A percentile compares a stretch with the other conserved stretches of the same genome.
Conservation (phyloP, 2,888 invertebrate genomes). For the Aphrophora alni region DNA sequence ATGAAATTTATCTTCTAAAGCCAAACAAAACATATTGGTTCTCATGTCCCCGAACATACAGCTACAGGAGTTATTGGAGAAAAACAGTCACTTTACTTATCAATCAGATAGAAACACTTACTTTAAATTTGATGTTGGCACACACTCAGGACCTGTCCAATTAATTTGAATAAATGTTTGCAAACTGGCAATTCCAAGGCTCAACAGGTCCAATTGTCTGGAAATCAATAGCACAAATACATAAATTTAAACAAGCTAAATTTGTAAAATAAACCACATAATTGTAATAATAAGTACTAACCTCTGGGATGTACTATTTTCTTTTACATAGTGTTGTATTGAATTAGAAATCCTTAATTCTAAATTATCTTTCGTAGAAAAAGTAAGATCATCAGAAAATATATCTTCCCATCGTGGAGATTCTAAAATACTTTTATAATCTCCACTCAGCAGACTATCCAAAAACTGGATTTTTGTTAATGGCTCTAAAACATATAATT, state of each 20-base stretch:
- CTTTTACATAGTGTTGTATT: background rate
- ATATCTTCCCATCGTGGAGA: background rate
- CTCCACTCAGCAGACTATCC: background rate
- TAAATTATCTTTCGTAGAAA: background rate
- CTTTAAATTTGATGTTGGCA: too few relatives aligned
- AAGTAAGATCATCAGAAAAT: background rate
- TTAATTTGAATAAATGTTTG: constrained; percentile 80
- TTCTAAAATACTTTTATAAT: background rate
- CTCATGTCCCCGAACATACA: too few relatives aligned
- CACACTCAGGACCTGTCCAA: constrained; percentile 74
- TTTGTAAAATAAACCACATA: too few relatives aligned
- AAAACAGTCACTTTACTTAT: too few relatives aligned
- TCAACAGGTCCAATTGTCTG: constrained; percentile 58
- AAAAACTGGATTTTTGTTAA: background rate
- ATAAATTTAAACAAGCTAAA: too few relatives aligned
- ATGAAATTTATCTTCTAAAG: too few relatives aligned
- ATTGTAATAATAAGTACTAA: background rate
- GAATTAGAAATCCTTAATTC: background rate
- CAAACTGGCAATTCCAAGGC: constrained; percentile 69
- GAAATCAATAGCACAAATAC: constrained; percentile 21
- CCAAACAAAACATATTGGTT: too few relatives aligned
- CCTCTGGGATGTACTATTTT: background rate
- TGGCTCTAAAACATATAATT: background rate
- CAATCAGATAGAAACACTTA: too few relatives aligned
- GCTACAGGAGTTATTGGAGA: too few relatives aligned